phyloP scores from a whole-genome alignment of 2,797 vertebrate genomes.

The Arremon brunneinucha region DNA sequence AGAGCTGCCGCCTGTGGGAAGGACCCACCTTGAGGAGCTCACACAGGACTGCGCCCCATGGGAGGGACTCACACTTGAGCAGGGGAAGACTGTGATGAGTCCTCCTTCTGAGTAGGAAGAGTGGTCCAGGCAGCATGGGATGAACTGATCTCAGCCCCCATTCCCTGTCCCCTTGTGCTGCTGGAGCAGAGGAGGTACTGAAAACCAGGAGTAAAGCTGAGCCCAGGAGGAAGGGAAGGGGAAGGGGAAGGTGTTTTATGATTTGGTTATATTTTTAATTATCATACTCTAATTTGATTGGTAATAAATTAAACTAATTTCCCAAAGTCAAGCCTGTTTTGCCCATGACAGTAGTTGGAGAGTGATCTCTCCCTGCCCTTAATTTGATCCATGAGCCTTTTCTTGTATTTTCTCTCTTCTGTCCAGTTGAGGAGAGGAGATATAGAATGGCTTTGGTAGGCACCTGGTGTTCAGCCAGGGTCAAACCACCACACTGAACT shows the following conservation, averaged over 20 bases:
- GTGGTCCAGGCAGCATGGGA: neutral
- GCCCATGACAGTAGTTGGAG: fast-evolving
- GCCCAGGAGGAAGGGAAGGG: neutral
- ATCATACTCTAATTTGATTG: neutral
- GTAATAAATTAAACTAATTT: neutral
- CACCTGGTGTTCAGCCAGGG: neutral
- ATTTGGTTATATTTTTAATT: neutral
- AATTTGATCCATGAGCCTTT: neutral
- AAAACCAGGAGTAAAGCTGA: neutral
- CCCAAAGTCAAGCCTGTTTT: neutral
- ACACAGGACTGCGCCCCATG: neutral
- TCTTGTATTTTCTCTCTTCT: neutral
- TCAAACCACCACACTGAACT: neutral
- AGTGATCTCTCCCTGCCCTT: neutral
- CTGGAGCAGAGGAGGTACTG: neutral
- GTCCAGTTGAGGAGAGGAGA: neutral
- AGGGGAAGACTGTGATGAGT: neutral
- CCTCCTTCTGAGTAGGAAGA: neutral
- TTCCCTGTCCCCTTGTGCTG: neutral
- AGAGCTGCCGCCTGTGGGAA: neutral
- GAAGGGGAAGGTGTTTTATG: neutral
- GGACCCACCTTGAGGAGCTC: neutral
- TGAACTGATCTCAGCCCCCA: neutral
- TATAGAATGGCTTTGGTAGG: neutral
- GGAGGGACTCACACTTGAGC: neutral